Evolutionary conservation across 2,888 invertebrate species (phyloP).

Genomic region (Coenonympha glycerion): DNA sequence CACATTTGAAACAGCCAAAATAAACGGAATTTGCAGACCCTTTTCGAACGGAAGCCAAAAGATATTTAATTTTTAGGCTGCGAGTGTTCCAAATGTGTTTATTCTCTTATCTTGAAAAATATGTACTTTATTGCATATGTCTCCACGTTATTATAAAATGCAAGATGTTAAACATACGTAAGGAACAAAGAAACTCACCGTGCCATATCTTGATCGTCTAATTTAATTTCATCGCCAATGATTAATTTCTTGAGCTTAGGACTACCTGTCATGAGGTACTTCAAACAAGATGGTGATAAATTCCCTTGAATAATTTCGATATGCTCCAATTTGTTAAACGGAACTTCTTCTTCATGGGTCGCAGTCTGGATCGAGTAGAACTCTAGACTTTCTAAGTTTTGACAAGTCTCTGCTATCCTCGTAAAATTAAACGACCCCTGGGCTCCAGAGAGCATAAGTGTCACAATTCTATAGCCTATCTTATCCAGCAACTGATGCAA

Average conservation of each 20-base stretch:
- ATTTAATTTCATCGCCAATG: slow-evolving; percentile 79
- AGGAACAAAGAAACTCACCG: slow-evolving; percentile 54
- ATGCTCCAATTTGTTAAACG: slow-evolving; percentile 78
- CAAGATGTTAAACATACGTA: not conserved
- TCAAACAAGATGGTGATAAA: slow-evolving; percentile 73
- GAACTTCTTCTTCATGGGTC: slow-evolving; percentile 72
- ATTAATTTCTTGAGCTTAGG: slow-evolving; percentile 78
- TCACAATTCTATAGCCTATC: slow-evolving; percentile 71
- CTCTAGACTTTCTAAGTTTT: slow-evolving; percentile 78
- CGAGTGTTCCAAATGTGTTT: slow-evolving; percentile 1
- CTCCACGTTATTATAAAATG: not conserved
- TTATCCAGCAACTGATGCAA: slow-evolving; percentile 74
- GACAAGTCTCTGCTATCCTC: slow-evolving; percentile 75
- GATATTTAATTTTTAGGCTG: not conserved
- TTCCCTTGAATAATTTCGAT: slow-evolving; percentile 81
- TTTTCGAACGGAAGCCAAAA: not conserved
- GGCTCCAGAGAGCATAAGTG: slow-evolving; percentile 77
- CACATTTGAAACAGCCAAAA: no score
- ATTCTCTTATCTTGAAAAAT: not conserved
- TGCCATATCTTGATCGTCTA: slow-evolving; percentile 81
- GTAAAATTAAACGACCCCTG: slow-evolving; percentile 76
- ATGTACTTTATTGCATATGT: not conserved
- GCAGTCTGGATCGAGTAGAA: slow-evolving; percentile 80
- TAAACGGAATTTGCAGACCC: no score
- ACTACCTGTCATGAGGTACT: slow-evolving; percentile 77